Evolutionary conservation across 2,888 invertebrate species (phyloP).

Genomic region (Oasisia sp.): DNA sequence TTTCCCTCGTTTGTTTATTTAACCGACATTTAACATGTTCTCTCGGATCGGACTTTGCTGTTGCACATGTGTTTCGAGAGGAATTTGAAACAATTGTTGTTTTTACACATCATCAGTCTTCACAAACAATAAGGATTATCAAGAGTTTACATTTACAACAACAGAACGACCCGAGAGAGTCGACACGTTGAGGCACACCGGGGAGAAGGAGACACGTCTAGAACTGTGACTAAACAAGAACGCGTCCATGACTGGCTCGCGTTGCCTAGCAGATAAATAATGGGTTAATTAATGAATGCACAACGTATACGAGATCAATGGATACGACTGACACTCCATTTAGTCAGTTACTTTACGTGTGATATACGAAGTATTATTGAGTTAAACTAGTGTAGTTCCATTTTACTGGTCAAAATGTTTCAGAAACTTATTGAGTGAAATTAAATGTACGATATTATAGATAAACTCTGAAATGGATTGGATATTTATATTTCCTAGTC

Average conservation of each 20-base stretch:
- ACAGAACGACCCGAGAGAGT: background rate
- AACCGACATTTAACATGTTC: background rate
- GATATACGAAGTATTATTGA: background rate
- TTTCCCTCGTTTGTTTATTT: slow-evolving; percentile 13
- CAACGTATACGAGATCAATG: background rate
- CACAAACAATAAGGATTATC: background rate
- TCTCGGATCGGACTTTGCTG: background rate
- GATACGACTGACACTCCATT: background rate
- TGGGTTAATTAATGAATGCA: background rate
- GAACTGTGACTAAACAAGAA: background rate
- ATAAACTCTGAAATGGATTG: background rate
- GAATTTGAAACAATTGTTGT: slow-evolving; percentile 2
- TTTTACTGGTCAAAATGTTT: too few species aligned
- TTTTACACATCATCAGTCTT: background rate
- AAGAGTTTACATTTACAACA: background rate
- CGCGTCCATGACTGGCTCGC: background rate
- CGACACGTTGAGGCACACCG: background rate
- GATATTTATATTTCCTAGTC: too few species aligned
- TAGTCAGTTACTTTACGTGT: background rate
- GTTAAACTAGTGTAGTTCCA: too few species aligned
- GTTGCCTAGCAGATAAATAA: slow-evolving; percentile 13
- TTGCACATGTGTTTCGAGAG: background rate
- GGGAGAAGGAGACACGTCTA: background rate
- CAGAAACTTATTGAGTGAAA: too few species aligned
- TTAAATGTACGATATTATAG: too few species aligned